Evolutionary conservation across 1,140 invertebrate genomes (phyloP), one percentile per base, ranked within the genome.

Genomic region (Cydia splendana): DNA sequence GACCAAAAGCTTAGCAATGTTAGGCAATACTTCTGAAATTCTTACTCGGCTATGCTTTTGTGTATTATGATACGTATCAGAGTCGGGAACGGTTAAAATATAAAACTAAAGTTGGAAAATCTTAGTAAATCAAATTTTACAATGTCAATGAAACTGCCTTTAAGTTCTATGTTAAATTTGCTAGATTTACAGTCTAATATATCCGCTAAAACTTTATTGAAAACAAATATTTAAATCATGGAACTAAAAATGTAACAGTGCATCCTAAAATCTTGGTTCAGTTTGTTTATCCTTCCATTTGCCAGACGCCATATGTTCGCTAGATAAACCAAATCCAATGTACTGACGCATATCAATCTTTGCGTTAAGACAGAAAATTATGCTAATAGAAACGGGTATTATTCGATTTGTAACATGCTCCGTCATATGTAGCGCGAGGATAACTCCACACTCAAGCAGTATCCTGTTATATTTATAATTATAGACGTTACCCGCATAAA

Each of bases 1-100:
- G 34, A 38, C 30, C 30, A 53, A 69, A 69, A n/a, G 6, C 67
- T 10, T 10, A 18, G 15, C 10, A 38, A 18, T 42, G 34, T 71
- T 71, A 71, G 67, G 38, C 67, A 71, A 71, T 38, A 38, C 2
- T 71, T 71, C 24, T 24, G 57, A 62, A 62, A 62, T 62, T 62
- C 20, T 24, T 62, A 10, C n/a, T 62, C 18, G n/a, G 12, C 20
- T 24, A 10, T 62, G 18, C 4, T 62, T 62, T 18, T n/a, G 13
- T 53, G 5, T 53, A 48, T 15, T 53, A 48, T 15, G 13, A 48
- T 48, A 2, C 12, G 2, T 34, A 34, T 3, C 34, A 34, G 34
- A 45, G 42, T 45, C 12, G 42, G 42, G 42, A 45, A 45, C 10
- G 42, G 42, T 45, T 13, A 45, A 45, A 45, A 13, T 45, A 13